Evolutionary conservation across 2,113 vertebrate species (phyloP).

Genomic region (Motacilla alba): DNA sequence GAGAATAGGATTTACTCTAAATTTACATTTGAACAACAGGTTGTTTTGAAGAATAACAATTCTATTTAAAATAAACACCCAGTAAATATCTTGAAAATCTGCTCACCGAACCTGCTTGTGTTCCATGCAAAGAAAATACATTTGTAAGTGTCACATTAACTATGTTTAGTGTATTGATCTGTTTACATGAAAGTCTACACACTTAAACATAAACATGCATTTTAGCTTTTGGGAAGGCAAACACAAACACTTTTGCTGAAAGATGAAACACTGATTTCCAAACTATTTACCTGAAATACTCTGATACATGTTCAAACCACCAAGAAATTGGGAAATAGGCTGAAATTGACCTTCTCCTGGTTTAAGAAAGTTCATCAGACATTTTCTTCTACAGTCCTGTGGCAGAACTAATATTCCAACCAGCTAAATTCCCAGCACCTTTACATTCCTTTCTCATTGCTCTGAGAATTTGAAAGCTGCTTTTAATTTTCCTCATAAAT

Average conservation of each 20-base stretch:
- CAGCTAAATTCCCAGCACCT: not conserved
- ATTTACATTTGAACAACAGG: not conserved
- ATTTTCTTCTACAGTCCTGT: not conserved
- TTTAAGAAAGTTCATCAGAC: not conserved
- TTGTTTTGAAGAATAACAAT: not conserved
- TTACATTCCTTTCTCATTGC: not conserved
- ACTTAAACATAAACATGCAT: not conserved
- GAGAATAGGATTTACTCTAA: not conserved
- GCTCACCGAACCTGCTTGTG: not conserved
- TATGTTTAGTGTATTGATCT: not conserved
- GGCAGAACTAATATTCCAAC: not conserved
- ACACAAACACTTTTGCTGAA: not conserved
- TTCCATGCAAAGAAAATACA: not conserved
- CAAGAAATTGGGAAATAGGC: not conserved
- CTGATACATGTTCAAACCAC: not conserved
- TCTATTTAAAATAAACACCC: not conserved
- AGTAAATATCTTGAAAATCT: not conserved
- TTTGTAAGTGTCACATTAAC: not conserved
- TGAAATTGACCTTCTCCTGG: not conserved
- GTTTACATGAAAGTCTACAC: not conserved
- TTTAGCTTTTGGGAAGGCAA: not conserved
- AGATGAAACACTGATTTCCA: not conserved
- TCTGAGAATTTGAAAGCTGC: not conserved
- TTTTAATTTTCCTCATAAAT: slow-evolving; percentile 12
- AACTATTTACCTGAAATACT: not conserved